Percentiles rank a stretch among this genome's conserved stretches.
Evolutionary conservation across 2,797 vertebrate species (phyloP).

Genomic region (Orientallactaga sibirica): DNA sequence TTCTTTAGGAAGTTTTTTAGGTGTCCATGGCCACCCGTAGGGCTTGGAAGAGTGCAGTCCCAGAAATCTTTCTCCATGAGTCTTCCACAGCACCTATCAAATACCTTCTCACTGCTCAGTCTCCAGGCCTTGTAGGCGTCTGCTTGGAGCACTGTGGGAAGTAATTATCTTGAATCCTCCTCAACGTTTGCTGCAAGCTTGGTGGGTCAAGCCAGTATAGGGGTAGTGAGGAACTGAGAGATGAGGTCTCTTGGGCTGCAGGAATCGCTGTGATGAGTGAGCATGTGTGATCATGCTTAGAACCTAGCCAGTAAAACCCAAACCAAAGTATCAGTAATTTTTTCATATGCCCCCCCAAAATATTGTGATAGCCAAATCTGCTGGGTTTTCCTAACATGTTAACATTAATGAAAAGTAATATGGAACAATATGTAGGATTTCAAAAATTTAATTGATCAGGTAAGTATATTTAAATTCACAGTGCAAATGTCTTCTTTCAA

Average conservation of each 20-base stretch:
- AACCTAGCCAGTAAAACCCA: background rate
- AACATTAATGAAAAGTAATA: background rate
- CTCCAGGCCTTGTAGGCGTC: no score
- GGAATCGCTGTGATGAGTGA: background rate
- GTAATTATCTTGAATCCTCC: no score
- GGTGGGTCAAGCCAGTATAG: no score
- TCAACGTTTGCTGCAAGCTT: no score
- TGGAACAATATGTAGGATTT: background rate
- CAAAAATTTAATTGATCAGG: background rate
- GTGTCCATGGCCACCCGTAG: no score
- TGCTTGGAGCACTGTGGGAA: no score
- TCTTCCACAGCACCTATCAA: no score
- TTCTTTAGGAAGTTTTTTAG: no score
- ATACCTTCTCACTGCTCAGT: no score
- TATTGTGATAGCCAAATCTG: background rate
- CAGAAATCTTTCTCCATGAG: no score
- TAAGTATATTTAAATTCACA: background rate
- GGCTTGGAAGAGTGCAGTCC: no score
- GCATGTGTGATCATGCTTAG: background rate
- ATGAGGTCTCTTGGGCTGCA: background rate
- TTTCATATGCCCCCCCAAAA: background rate
- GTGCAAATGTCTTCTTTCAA: background rate
- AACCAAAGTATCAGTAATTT: background rate
- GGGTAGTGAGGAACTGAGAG: conserved; percentile 11
- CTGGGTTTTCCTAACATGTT: background rate